Evolutionary conservation across 2,113 vertebrate species (phyloP).

Genomic region (Crotalus helleri): DNA sequence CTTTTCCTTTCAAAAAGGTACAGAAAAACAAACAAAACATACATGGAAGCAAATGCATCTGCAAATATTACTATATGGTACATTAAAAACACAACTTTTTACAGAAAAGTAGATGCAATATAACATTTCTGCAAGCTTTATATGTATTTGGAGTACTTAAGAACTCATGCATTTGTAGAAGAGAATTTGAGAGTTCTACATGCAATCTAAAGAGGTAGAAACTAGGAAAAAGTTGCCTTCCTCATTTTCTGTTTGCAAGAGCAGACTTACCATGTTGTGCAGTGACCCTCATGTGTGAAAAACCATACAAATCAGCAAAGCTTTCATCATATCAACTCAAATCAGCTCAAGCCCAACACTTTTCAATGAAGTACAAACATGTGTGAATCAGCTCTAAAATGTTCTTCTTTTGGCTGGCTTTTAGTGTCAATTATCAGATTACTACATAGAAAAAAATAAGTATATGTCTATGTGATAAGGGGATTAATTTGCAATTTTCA

Average conservation of each 20-base stretch:
- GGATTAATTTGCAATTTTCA: background rate
- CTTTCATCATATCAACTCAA: conserved; percentile 1
- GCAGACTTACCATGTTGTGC: background rate
- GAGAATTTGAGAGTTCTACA: background rate
- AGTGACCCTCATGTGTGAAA: background rate
- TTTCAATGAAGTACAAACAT: background rate
- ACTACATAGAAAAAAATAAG: background rate
- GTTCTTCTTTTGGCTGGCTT: conserved; percentile 13
- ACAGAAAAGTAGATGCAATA: background rate
- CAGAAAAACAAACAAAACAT: background rate
- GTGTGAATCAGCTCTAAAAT: background rate
- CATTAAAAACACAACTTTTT: background rate
- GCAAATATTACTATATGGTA: background rate
- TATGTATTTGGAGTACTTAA: background rate
- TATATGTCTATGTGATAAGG: background rate
- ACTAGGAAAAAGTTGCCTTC: background rate
- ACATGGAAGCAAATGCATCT: background rate
- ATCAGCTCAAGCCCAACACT: background rate
- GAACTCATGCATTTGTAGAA: background rate
- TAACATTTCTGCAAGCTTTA: background rate
- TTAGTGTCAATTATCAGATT: background rate
- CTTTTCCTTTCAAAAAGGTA: background rate
- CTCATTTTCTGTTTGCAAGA: background rate
- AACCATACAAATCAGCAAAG: background rate
- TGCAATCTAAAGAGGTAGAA: background rate